Evolutionary conservation across 2,113 vertebrate genomes (phyloP).

Genomic region (Hiodon tergisus): DNA sequence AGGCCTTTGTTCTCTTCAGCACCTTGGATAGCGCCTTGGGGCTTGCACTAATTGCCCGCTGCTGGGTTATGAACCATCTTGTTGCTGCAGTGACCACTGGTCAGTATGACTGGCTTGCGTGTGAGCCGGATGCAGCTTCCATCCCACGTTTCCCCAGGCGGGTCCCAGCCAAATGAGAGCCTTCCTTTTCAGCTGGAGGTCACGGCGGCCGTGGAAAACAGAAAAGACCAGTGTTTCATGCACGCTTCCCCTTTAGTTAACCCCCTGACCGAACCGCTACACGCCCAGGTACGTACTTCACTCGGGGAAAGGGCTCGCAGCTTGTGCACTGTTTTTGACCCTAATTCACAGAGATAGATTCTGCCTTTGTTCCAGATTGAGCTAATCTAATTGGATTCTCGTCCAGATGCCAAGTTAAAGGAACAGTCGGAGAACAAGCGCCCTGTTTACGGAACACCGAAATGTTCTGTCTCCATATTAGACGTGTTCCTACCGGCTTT

Average conservation of each 20-base stretch:
- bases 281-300: background rate
- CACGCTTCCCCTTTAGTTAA: background rate
- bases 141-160: too few relatives aligned
- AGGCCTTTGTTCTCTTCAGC: slow-evolving; percentile 17
- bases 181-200: too few relatives aligned
- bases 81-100: slow-evolving; percentile 44
- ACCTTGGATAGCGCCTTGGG: slow-evolving; percentile 23
- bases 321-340: background rate
- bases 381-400: slow-evolving; percentile 12
- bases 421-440: slow-evolving; percentile 1
- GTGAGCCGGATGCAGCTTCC: background rate
- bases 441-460: slow-evolving; percentile 4
- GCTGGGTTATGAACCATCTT: too few relatives aligned
- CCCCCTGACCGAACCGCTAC: slow-evolving; percentile 2
- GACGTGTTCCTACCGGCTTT: too few relatives aligned
- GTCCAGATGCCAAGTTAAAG: background rate
- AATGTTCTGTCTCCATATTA: background rate
- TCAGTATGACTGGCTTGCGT: background rate
- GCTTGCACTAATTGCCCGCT: background rate
- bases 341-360: slow-evolving; percentile 8
- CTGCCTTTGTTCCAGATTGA: background rate
- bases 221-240: too few relatives aligned
- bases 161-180: too few relatives aligned
- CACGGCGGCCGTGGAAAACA: too few relatives aligned
- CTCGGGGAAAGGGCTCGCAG: background rate